Evolutionary conservation across 1,140 invertebrate species (phyloP), one percentile per base, ranked within the genome.

Genomic region (Penaeus indicus): DNA sequence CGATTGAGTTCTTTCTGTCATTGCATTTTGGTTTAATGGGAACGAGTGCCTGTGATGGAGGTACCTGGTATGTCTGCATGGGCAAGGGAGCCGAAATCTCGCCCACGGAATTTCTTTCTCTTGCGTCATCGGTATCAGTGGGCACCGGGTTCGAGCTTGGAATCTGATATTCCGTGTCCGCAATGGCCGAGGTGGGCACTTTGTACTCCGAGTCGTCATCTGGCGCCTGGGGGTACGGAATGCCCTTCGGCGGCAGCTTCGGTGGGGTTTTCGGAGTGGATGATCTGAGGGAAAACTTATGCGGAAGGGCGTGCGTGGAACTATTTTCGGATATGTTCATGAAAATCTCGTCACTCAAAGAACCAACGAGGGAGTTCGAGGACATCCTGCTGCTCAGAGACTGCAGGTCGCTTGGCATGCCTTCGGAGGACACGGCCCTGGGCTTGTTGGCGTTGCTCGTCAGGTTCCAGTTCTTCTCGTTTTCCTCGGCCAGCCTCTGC

Each of bases 181-280:
- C 61, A 22, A 61, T 25, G 38, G 75, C 62, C 16, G 27, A 47
- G n/a, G 54, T 2, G 47, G 87, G 72, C n/a, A 88, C 87, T 27
- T 88, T 84, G 42, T 88, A 88, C 62, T 88, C 87, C 19, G 86
- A 84, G 25, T 88, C 87, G 54, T 88, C 87, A 78, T 64, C 62
- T 27, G 60, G n/a, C 42, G 32, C 47, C 62, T 60, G 19, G 18
- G 72, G 61, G 22, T 54, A 22, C 3, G 81, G 81, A 42, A 88
- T 60, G 19, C 86, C 86, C 78, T 88, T 88, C n/a, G 86, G 86
- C n/a, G 86, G 86, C 13, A 88, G 69, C 60, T 32, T 84, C n/a
- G 86, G 86, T 19, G 86, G 86, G 0, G 62, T 87, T 32, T 42
- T 67, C 10, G 61, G 77, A 63, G 27, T 78, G 11, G 61, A 61